Evolutionary conservation across 2,113 vertebrate genomes (phyloP).

Genomic region (Bubo blakistoni): DNA sequence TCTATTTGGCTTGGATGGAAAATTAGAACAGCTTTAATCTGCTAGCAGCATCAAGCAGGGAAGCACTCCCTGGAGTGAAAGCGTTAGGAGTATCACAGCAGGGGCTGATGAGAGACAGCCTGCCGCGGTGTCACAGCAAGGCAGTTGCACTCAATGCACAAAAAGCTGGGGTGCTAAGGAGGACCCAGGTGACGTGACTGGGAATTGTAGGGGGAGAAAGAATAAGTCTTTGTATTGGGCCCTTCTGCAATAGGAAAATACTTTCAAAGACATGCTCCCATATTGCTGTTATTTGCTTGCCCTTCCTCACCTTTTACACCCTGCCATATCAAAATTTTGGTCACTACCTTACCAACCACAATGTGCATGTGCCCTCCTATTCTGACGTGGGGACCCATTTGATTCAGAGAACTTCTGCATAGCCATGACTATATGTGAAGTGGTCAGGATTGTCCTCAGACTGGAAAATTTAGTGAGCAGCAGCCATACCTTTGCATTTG

Average conservation of each 20-base stretch:
- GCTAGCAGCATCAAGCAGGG: constrained; percentile 69
- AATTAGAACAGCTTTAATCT: constrained; percentile 80
- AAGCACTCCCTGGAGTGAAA: constrained; percentile 73
- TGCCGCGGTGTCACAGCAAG: background rate
- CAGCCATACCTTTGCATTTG: background rate
- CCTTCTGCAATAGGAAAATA: background rate
- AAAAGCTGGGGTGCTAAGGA: constrained; percentile 15
- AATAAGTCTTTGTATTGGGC: background rate
- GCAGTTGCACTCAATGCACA: background rate
- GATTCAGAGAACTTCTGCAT: background rate
- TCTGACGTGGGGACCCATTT: fast-evolving
- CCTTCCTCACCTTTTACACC: background rate
- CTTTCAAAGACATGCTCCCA: background rate
- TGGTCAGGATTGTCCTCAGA: background rate
- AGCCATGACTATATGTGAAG: background rate
- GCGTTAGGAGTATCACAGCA: constrained; percentile 55
- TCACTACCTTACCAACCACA: background rate
- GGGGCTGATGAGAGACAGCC: constrained; percentile 62
- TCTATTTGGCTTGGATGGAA: constrained; percentile 77
- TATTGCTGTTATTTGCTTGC: background rate
- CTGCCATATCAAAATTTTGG: background rate
- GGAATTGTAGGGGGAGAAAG: background rate
- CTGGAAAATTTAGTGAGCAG: background rate
- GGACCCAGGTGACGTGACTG: background rate
- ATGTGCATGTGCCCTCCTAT: fast-evolving